phyloP scores from a whole-genome alignment of 2,888 invertebrate genomes.

The Acrobasis consociella region DNA sequence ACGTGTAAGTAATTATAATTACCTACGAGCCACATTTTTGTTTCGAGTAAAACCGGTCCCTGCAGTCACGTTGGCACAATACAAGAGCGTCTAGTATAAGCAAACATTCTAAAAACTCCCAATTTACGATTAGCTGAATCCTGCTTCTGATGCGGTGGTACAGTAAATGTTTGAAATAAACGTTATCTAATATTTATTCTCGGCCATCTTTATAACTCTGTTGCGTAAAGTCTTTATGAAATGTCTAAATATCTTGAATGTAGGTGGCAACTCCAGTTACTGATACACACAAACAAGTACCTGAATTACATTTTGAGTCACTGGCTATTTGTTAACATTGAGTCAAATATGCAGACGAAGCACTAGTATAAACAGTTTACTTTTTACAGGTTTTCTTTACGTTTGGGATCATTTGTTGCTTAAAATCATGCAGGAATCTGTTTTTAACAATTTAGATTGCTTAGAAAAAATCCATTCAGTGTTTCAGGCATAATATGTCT shows the following conservation, averaged over 20 bases:
- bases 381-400: constrained; percentile 9
- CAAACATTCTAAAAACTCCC: constrained; percentile 42
- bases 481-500: neutral
- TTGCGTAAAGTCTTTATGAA: constrained; percentile 20
- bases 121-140: constrained; percentile 44
- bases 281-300: constrained; percentile 24
- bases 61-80: constrained; percentile 26
- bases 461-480: neutral
- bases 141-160: constrained; percentile 29
- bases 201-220: constrained; percentile 13
- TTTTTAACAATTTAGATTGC: constrained; percentile 3
- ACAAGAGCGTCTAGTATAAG: constrained; percentile 34
- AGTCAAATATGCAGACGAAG: constrained; percentile 10
- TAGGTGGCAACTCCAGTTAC: constrained; percentile 19
- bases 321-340: constrained; percentile 17
- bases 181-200: constrained; percentile 22
- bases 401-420: neutral
- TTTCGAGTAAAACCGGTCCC: constrained; percentile 16
- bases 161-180: constrained; percentile 21
- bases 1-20: neutral
- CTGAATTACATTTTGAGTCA: constrained; percentile 19
- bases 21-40: neutral
- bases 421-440: neutral
- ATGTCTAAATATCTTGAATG: constrained; percentile 17
- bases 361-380: constrained; percentile 18